Percentiles rank a stretch among this genome's conserved stretches.
Evolutionary conservation across 2,797 vertebrate species (phyloP).

Genomic region (Sebastes reedi): DNA sequence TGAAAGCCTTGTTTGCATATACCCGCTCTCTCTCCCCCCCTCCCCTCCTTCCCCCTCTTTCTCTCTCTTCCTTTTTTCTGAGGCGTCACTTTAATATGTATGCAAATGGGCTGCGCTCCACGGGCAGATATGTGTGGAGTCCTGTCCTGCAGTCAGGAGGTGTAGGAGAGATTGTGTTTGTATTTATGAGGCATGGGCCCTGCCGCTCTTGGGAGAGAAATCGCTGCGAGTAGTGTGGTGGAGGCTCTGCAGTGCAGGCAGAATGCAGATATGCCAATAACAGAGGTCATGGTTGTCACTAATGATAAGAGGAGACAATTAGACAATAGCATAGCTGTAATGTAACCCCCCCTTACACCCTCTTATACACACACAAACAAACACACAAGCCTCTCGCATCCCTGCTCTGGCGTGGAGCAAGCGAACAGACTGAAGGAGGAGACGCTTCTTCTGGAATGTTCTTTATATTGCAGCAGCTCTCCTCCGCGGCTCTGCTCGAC

Average conservation of each 20-base stretch:
- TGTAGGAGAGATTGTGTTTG: conserved; percentile 83
- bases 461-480: conserved; percentile 46
- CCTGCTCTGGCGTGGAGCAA: conserved; percentile 36
- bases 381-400: conserved; percentile 38
- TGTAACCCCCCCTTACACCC: conserved; percentile 54
- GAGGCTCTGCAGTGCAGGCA: conserved; percentile 80
- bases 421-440: conserved; percentile 26
- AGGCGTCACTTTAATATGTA: conserved; percentile 96
- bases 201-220: conserved; percentile 76
- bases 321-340: conserved; percentile 74
- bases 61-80: conserved; percentile 91
- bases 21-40: conserved; percentile 67
- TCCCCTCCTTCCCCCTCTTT: conserved; percentile 56
- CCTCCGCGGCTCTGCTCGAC: conserved; percentile 11
- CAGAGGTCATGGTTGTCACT: conserved; percentile 78
- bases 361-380: conserved; percentile 39
- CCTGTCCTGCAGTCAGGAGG: conserved; percentile 90
- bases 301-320: conserved; percentile 78
- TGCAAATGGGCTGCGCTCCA: conserved; percentile 93
- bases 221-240: conserved; percentile 68
- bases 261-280: conserved; percentile 81
- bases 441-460: conserved; percentile 63
- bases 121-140: conserved; percentile 88
- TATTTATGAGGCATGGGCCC: conserved; percentile 83
- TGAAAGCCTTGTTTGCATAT: conserved; percentile 86